Evolutionary conservation across 2,888 invertebrate genomes (phyloP), one percentile per base, ranked within the genome.

Genomic region (Mesorhabditis spiculigera): DNA sequence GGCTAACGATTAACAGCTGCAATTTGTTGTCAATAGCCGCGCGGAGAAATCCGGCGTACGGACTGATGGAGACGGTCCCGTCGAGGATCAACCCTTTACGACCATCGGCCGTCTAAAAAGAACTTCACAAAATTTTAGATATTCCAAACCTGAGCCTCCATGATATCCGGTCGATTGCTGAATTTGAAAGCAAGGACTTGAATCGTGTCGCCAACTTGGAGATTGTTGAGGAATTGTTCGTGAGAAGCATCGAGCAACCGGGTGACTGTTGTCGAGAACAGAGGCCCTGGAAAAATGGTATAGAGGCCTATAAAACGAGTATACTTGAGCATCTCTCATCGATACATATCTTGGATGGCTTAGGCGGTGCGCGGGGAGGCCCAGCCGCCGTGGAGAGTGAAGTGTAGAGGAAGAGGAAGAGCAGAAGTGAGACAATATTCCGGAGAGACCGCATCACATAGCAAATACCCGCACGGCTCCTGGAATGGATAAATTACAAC

Each of bases 161-260:
- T 76, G 45, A 80, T 76, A 70, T 80, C 80, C 6, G 69, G 63
- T 66, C 80, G 73, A 73, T 80, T 78, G 65, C 78, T 78, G 68
- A 76, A 80, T 65, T 80, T 80, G 45, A 80, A 71, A 61, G 76
- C 76, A 16, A 75, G 66, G 28, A 80, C 73, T 50, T 50, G 58
- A 50, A 50, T 0, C 58, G 8, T n/a, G 0, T 50, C 58, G 58
- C 58, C n/a, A 13, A 13, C 58, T 50, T 50, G 8, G 58, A 50
- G 58, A 13, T n/a, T n/a, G n/a, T 50, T 50, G 8, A 50, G 58
- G n/a, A 50, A 50, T 50, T 50, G 58, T n/a, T 50, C 58, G 58
- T 50, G 58, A 50, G n/a, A 50, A 50, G 8, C n/a, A 10, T 10
- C 10, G 10, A 50, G n/a, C 8, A n/a, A 10, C n/a, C 58, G 8